A percentile compares a stretch with the other conserved stretches of the same genome.
These are phyloP conservation scores for Orgyia antiqua DNA, from an alignment of 2,888 invertebrate species.

Conservation along the genomic window DNA sequence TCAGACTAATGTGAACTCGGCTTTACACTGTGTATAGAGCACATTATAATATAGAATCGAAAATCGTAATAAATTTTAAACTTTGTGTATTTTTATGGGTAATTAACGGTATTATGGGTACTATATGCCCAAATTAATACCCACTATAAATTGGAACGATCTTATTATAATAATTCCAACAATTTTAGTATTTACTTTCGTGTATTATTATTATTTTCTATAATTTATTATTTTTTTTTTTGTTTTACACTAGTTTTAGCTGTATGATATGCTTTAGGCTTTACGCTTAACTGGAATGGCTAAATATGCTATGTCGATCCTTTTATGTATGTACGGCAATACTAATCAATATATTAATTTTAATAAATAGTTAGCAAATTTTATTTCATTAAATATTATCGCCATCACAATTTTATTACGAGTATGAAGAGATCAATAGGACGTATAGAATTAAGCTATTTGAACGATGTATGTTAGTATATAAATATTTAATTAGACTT, in stretches of 20 bases:
- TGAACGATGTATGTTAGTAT: constrained; percentile 58
- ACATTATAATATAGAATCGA: constrained; percentile 34
- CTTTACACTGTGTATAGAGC: constrained; percentile 56
- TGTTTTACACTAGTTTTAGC: constrained; percentile 44
- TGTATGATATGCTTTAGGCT: constrained; percentile 67
- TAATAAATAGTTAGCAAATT: constrained; percentile 69
- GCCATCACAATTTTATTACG: constrained; percentile 62
- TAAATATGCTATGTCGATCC: constrained; percentile 53
- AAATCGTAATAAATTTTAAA: constrained; percentile 25
- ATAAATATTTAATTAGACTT: constrained; percentile 53
- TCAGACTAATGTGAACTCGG: too few relatives aligned
- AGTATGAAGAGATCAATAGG: constrained; percentile 48
- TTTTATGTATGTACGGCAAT: constrained; percentile 31
- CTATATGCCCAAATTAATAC: constrained; percentile 33
- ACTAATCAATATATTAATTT: constrained; percentile 40
- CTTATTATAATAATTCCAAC: constrained; percentile 40
- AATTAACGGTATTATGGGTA: too few relatives aligned
- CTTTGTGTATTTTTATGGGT: too few relatives aligned
- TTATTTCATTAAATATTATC: constrained; percentile 43
- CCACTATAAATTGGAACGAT: constrained; percentile 30
- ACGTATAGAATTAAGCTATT: constrained; percentile 51
- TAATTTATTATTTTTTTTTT: constrained; percentile 66
- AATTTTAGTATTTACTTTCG: constrained; percentile 34
- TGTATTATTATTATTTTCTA: constrained; percentile 45
- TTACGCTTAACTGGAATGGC: constrained; percentile 56